Base-by-base conservation (phyloP, 2,797 vertebrate species). In the Setipinna tenuifilis region DNA sequence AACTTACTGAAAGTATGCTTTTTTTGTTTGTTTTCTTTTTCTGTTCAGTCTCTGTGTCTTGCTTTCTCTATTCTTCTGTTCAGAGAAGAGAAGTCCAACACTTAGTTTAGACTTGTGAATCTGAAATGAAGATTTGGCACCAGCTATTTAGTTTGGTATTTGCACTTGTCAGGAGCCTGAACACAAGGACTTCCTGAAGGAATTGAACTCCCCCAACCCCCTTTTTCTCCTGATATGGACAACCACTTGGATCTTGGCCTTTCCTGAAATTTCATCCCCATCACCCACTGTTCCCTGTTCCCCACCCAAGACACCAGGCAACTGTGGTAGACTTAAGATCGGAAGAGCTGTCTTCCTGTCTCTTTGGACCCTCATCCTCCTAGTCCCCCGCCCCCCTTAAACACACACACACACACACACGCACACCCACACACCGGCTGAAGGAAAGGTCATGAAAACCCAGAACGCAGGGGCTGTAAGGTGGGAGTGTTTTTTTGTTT, bases 111-210 rank as follows among this genome's bases (percentile, higher is more conserved):
- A 82, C 44, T 48, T 82, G 21, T 82, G 21, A 48, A 48, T 82
- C 48, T n/a, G 75, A 82, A 89, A 83, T 50, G 46, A 84, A 84
- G 46, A 21, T 87, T 83, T 85, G 62, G 85, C 81, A 61, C 82
- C 65, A 81, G 78, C 89, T 87, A 83, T 85, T 84, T 86, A 71
- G 80, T 87, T 87, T 75, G 57, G 57, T 17, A 80, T 94, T 93
- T 94, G 93, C 92, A 94, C 93, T 92, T 89, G 71, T 80, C 82
- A 41, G 85, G 87, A 80, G 23, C 14, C 68, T 41, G 68, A 35
- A 19, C 2, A 28, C 83, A 91, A 31, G 86, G 58, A 86, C 84
- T 81, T 90, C 62, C 58, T 86, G 58, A 65, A 35, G 82, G 86
- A 91, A 87, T 54, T 54, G 50, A 54, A 41, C 88, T 87, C 87